A percentile compares a stretch with the other conserved stretches of the same genome.
Evolutionary conservation across 2,113 vertebrate genomes (phyloP).

Genomic region (Myanophis thanlyinensis): DNA sequence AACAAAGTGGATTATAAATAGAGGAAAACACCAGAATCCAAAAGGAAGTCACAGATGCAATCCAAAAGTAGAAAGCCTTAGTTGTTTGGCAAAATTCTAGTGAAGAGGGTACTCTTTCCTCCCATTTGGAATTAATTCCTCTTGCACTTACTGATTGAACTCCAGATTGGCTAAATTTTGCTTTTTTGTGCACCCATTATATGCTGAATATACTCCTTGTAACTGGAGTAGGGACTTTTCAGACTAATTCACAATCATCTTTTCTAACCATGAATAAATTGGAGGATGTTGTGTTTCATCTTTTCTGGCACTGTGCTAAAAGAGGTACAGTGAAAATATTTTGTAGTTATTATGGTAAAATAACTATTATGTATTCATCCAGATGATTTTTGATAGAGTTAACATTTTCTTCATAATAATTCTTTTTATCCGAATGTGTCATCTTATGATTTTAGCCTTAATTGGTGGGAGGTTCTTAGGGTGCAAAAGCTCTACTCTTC

Average conservation of each 20-base stretch:
- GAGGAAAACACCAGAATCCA: background rate
- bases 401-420: background rate
- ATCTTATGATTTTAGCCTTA: background rate
- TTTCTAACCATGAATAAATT: background rate
- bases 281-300: background rate
- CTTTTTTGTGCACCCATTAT: background rate
- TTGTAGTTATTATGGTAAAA: background rate
- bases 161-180: background rate
- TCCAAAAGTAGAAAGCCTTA: background rate
- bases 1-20: background rate
- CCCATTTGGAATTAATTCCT: background rate
- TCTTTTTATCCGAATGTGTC: background rate
- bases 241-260: background rate
- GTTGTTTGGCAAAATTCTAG: background rate
- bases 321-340: background rate
- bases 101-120: background rate
- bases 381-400: background rate
- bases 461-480: background rate
- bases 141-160: background rate
- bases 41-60: background rate
- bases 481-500: background rate
- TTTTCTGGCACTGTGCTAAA: background rate
- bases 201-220: background rate
- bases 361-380: background rate
- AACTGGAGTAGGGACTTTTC: background rate